Evolutionary conservation across 1,140 invertebrate species (phyloP), one percentile per base, ranked within the genome.

Genomic region (Babylonia areolata): DNA sequence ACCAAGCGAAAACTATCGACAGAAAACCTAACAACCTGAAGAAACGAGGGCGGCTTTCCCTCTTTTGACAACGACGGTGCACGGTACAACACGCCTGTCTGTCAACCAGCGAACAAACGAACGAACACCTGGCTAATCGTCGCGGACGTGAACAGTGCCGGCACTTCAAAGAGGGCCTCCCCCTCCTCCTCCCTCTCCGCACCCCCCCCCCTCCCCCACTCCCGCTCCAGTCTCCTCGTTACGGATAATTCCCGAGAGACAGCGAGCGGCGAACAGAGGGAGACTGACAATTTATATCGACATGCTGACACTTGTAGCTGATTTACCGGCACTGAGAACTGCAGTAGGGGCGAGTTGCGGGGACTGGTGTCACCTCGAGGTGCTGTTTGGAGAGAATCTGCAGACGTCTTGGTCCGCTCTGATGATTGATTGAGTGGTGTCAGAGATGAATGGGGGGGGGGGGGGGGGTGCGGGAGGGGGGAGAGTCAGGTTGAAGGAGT

Each of bases 51-150:
- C n/a, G n/a, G n/a, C n/a, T n/a, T n/a, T n/a, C n/a, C n/a, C n/a
- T n/a, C n/a, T n/a, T n/a, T n/a, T n/a, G n/a, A n/a, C n/a, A n/a
- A n/a, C n/a, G n/a, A n/a, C n/a, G n/a, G n/a, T n/a, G n/a, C n/a
- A n/a, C n/a, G n/a, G n/a, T n/a, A n/a, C n/a, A n/a, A n/a, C n/a
- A n/a, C n/a, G n/a, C n/a, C n/a, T n/a, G n/a, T n/a, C n/a, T n/a
- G n/a, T n/a, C n/a, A n/a, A n/a, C n/a, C n/a, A n/a, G n/a, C n/a
- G n/a, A n/a, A n/a, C n/a, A n/a, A n/a, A n/a, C n/a, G 58, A 64
- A 23, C 58, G 58, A 64, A 64, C 58, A 64, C 58, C 58, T 64
- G 58, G 58, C 58, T 64, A 64, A 64, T 64, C 58, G 58, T 64
- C 28, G 23, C 28, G 28, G 58, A n/a, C 20, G 0, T 64, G 17